phyloP scores from a whole-genome alignment of 2,113 vertebrate species.

The Phocoena phocoena region DNA sequence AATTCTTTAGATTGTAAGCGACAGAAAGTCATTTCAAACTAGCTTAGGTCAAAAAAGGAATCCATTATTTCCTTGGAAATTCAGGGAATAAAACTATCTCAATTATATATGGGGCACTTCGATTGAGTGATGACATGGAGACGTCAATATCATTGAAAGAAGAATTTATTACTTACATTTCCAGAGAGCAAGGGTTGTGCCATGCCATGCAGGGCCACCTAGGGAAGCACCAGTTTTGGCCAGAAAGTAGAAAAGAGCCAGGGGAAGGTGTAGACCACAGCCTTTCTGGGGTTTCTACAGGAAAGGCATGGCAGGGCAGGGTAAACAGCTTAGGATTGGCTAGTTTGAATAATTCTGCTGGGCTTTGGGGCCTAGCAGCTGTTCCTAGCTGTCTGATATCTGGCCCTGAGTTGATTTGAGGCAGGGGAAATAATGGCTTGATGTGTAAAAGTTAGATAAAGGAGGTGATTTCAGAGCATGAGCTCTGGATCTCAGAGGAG shows the following conservation, averaged over 20 bases:
- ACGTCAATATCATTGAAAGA: not conserved
- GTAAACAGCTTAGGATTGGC: not conserved
- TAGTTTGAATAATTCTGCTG: not conserved
- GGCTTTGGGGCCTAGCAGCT: not conserved
- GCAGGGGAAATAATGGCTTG: not conserved
- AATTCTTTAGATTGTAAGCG: not conserved
- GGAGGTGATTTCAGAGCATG: not conserved
- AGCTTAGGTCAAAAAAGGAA: not conserved
- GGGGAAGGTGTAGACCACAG: not conserved
- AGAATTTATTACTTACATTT: not conserved
- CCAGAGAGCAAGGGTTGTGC: not conserved
- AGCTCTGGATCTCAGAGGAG: not conserved
- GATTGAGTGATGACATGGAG: not conserved
- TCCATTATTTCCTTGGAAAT: not conserved
- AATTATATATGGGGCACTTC: not conserved
- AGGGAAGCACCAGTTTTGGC: not conserved
- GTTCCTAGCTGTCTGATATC: not conserved
- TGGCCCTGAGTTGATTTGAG: not conserved
- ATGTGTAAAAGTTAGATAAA: not conserved
- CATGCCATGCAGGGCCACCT: not conserved
- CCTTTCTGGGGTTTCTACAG: not conserved
- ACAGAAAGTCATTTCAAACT: not conserved
- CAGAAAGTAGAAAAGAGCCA: not conserved
- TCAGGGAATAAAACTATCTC: not conserved
- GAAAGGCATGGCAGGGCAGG: not conserved